phyloP scores from a whole-genome alignment of 2,113 vertebrate species.

The Calonectris borealis region DNA sequence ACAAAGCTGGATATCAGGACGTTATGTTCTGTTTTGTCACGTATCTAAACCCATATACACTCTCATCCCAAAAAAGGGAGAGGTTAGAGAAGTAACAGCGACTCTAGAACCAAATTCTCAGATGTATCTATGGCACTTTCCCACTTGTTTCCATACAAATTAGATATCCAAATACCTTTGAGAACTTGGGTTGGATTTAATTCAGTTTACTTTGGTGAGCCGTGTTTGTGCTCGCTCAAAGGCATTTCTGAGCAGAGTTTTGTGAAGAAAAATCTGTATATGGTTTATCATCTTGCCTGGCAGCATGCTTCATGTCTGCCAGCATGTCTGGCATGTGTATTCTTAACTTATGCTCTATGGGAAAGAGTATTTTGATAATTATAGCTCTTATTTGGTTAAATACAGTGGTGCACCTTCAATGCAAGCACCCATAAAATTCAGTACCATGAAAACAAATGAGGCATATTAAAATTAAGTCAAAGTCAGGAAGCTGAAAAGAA shows the following conservation, averaged over 20 bases:
- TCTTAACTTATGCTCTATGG: neutral
- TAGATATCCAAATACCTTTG: neutral
- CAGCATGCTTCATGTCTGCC: neutral
- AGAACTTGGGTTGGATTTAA: neutral
- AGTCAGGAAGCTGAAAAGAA: neutral
- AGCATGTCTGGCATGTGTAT: neutral
- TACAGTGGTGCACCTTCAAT: neutral
- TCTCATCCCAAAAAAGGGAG: neutral
- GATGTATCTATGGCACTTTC: neutral
- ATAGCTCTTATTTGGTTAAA: neutral
- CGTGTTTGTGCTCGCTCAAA: neutral
- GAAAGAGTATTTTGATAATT: neutral
- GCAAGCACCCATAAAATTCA: neutral
- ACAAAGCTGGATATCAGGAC: neutral
- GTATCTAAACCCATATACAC: neutral
- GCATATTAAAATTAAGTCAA: neutral
- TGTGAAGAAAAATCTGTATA: neutral
- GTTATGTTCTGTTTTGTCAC: neutral
- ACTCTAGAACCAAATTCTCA: neutral
- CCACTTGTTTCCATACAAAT: neutral
- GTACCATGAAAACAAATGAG: neutral
- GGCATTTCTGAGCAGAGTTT: neutral
- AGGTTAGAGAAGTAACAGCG: neutral
- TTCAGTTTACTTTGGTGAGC: neutral
- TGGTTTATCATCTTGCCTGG: neutral